phyloP scores from a whole-genome alignment of 1,140 invertebrate genomes.

The Dryas iulia region DNA sequence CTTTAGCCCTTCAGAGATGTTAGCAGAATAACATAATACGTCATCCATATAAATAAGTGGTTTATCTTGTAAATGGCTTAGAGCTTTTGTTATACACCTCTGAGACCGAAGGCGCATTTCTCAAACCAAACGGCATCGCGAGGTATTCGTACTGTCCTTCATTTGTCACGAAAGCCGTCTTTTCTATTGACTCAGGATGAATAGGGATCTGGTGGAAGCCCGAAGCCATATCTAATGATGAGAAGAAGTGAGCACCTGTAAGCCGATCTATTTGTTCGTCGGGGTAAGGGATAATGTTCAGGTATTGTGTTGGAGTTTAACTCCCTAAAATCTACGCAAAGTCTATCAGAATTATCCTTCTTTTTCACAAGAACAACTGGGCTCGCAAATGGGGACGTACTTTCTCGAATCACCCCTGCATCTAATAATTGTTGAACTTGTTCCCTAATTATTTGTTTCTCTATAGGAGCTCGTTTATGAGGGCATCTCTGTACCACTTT shows the following conservation, averaged over 20 bases:
- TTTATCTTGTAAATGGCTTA: neutral
- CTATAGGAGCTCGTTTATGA: neutral
- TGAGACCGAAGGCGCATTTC: too few relatives aligned
- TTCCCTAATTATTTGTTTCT: neutral
- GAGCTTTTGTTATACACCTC: neutral
- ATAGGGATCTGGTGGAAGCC: too few relatives aligned
- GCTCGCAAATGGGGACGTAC: neutral
- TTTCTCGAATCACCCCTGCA: neutral
- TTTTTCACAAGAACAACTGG: neutral
- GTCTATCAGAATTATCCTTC: neutral
- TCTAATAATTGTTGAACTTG: neutral
- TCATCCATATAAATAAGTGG: slow-evolving; percentile 17
- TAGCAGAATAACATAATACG: neutral
- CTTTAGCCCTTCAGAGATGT: neutral
- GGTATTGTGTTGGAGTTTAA: neutral
- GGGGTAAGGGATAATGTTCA: neutral
- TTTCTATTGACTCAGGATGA: too few relatives aligned
- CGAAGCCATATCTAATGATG: neutral
- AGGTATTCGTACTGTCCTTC: too few relatives aligned
- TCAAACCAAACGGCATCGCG: too few relatives aligned
- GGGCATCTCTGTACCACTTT: neutral
- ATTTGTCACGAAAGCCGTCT: too few relatives aligned
- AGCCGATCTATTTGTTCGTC: neutral
- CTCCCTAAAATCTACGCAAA: slow-evolving; percentile 1
- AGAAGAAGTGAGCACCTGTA: neutral